phyloP scores from a whole-genome alignment of 92 coral and sea anemone species.

The Epizoanthus illoricatus region DNA sequence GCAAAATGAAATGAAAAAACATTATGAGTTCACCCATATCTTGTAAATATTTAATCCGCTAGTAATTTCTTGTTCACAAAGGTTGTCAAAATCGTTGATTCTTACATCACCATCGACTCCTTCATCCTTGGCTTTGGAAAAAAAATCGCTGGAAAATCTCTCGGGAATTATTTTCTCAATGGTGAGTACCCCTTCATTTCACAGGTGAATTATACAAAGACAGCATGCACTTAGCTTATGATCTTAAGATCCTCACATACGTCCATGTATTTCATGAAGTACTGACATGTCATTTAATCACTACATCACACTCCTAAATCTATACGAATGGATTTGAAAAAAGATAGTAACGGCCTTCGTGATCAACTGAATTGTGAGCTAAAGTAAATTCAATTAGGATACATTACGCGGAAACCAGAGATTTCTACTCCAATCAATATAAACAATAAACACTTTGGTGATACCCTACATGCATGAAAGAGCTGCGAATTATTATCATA shows the following conservation, averaged over 20 bases:
- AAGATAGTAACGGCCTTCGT: too few species aligned
- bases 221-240: neutral
- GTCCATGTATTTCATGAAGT: neutral
- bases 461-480: too few species aligned
- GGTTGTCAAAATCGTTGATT: conserved; percentile 51
- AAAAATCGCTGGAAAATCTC: conserved; percentile 29
- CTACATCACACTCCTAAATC: too few species aligned
- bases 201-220: too few species aligned
- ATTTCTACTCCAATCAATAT: too few species aligned
- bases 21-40: conserved; percentile 1
- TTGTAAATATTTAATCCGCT: conserved; percentile 55
- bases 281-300: too few species aligned
- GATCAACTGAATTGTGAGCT: too few species aligned
- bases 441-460: too few species aligned
- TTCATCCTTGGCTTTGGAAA: conserved; percentile 34
- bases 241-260: neutral
- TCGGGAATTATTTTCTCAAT: conserved; percentile 25
- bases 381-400: too few species aligned
- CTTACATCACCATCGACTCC: conserved; percentile 59
- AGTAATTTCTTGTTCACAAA: conserved; percentile 41
- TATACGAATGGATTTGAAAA: too few species aligned
- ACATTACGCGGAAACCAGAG: too few species aligned
- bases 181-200: neutral
- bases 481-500: too few species aligned
- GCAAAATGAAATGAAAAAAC: neutral